Conservation (phyloP, 2,797 vertebrate species). For the Rhabdomys pumilio region DNA sequence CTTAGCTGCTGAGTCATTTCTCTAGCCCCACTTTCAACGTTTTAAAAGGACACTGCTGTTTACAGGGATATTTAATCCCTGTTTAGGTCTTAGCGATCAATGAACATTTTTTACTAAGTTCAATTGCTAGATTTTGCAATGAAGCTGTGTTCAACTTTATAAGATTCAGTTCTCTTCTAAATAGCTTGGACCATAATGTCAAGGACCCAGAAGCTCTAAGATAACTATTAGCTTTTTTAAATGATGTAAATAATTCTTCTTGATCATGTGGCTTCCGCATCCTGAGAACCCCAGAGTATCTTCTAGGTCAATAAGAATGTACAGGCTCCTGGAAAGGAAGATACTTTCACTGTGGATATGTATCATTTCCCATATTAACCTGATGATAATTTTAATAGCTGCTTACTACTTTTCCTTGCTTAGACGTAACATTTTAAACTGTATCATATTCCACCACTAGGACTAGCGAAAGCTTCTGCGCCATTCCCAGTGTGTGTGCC, state of each 20-base stretch:
- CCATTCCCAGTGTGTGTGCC: background rate
- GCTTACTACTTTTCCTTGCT: slow-evolving; percentile 32
- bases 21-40: background rate
- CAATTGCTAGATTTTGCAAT: background rate
- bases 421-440: slow-evolving; percentile 10
- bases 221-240: slow-evolving; percentile 30
- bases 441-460: background rate
- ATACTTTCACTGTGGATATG: background rate
- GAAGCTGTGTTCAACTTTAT: background rate
- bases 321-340: background rate
- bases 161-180: slow-evolving; percentile 8
- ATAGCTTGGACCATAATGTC: background rate
- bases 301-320: background rate
- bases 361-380: background rate
- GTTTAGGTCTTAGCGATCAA: background rate
- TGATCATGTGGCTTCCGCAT: background rate
- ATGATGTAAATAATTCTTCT: background rate
- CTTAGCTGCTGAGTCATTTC: background rate
- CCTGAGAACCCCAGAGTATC: background rate
- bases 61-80: background rate
- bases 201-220: background rate
- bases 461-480: background rate
- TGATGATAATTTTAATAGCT: background rate
- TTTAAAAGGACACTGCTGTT: background rate
- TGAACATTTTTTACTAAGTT: background rate